Evolutionary conservation across 2,797 vertebrate species (phyloP), one percentile per base, ranked within the genome.

Genomic region (Neomorphus geoffroyi): DNA sequence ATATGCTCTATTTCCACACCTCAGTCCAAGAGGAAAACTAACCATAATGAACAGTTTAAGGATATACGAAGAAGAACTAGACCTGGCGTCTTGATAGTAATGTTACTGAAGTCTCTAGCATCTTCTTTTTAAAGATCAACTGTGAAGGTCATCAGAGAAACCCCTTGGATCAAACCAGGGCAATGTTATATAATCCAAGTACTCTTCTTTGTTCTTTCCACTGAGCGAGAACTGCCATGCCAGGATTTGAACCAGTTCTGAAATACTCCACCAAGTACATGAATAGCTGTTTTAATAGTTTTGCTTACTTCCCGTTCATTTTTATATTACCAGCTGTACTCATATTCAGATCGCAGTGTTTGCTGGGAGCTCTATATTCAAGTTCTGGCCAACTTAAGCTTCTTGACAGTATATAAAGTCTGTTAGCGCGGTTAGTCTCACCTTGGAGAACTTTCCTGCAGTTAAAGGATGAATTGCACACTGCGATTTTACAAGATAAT

Each of bases 281-380:
- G 13, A 73, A 80, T 39, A 91, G 65, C 73, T 96, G 83, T 70
- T 94, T 64, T 57, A 96, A 97, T n/a, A 86, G 33, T 9, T 92
- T 64, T 88, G 82, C 89, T 97, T 81, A 93, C 66, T 97, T 97
- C 96, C 85, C 39, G 77, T 77, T 96, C 91, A 84, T 79, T 90
- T 92, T 46, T 45, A 74, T 75, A 73, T 87, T 70, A 95, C 26
- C 79, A 95, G n/a, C 32, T 77, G 35, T 46, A 18, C 39, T 95
- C 4, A 0, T 19, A 41, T 41, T 79, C 4, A 12, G 18, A 35
- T 14, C 53, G 41, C 60, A 86, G 23, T 27, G 73, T 53, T 84
- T 84, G 48, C 50, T 51, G 18, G 13, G 18, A 70, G 62, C 13
- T 66, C 26, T 30, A 32, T 7, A 79, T 87, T 18, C 26, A 90